phyloP scores from a whole-genome alignment of 2,888 invertebrate species.

The Volucella inanis region DNA sequence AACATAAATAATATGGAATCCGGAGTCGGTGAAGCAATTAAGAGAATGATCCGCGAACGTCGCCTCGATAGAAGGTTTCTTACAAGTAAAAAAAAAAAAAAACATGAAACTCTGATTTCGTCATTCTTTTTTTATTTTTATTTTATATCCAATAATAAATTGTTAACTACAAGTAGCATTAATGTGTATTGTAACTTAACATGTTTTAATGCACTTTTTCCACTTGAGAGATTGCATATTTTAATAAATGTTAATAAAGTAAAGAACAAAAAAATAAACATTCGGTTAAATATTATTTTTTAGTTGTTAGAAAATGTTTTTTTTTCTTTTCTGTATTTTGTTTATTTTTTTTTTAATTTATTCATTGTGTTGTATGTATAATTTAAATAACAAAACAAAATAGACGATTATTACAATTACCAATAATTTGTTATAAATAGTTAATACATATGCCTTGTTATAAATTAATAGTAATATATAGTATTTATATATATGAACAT shows the following conservation, averaged over 20 bases:
- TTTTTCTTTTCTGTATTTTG: slow-evolving; percentile 30
- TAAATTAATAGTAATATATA: slow-evolving; percentile 50
- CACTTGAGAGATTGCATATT: slow-evolving; percentile 64
- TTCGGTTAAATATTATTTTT: slow-evolving; percentile 45
- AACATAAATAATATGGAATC: no score
- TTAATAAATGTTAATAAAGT: slow-evolving; percentile 39
- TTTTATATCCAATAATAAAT: slow-evolving; percentile 73
- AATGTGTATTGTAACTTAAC: slow-evolving; percentile 69
- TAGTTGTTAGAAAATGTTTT: slow-evolving; percentile 37
- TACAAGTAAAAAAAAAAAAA: slow-evolving; percentile 30
- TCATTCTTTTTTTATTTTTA: slow-evolving; percentile 49
- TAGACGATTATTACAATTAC: slow-evolving; percentile 50
- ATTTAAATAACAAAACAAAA: slow-evolving; percentile 58
- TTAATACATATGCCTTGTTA: slow-evolving; percentile 47
- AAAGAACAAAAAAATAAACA: slow-evolving; percentile 38
- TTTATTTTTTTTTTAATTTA: slow-evolving; percentile 12
- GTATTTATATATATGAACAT: slow-evolving; percentile 65
- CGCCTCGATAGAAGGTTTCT: no score
- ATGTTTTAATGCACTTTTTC: slow-evolving; percentile 73
- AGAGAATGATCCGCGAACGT: no score
- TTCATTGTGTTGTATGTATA: slow-evolving; percentile 55
- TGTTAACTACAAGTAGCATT: slow-evolving; percentile 74
- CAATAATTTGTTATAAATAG: slow-evolving; percentile 62
- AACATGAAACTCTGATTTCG: slow-evolving; percentile 9
- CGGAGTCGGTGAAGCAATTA: no score